These are phyloP conservation scores for Mesoclemmys tuberculata DNA, from an alignment of 2,113 vertebrate species.

Conservation along the genomic window DNA sequence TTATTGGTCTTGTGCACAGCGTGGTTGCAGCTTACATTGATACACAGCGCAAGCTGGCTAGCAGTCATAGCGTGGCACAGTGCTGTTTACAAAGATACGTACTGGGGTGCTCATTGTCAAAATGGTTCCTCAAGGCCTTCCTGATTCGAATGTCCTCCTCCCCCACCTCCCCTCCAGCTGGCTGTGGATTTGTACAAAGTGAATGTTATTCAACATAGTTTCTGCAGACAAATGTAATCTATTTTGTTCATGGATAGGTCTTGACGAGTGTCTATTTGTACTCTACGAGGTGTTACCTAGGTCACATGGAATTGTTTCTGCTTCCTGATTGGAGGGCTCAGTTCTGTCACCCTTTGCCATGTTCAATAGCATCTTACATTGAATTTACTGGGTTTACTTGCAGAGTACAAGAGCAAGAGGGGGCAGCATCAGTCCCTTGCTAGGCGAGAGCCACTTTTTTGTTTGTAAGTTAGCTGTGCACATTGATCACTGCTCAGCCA, in stretches of 20 bases:
- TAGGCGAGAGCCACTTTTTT: background rate
- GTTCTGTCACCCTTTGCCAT: background rate
- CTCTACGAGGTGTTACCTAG: background rate
- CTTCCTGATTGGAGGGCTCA: background rate
- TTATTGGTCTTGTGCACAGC: too few species aligned
- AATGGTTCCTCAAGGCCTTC: too few species aligned
- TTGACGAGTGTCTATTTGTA: background rate
- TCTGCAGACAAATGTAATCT: background rate
- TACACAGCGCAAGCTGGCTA: too few species aligned
- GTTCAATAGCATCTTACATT: background rate
- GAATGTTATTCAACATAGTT: background rate
- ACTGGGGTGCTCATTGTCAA: too few species aligned
- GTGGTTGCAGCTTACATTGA: too few species aligned
- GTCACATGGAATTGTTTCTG: background rate
- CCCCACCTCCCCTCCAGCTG: too few species aligned
- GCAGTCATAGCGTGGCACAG: too few species aligned
- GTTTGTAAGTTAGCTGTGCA: background rate
- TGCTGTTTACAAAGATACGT: too few species aligned
- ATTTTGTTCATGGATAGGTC: rapidly evolving
- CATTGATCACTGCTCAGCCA: background rate
- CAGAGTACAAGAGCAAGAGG: background rate
- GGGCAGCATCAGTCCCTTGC: background rate
- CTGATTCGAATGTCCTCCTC: too few species aligned
- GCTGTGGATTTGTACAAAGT: background rate
- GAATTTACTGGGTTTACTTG: background rate